phyloP scores from a whole-genome alignment of 2,888 invertebrate genomes.

The Diogma glabrata region DNA sequence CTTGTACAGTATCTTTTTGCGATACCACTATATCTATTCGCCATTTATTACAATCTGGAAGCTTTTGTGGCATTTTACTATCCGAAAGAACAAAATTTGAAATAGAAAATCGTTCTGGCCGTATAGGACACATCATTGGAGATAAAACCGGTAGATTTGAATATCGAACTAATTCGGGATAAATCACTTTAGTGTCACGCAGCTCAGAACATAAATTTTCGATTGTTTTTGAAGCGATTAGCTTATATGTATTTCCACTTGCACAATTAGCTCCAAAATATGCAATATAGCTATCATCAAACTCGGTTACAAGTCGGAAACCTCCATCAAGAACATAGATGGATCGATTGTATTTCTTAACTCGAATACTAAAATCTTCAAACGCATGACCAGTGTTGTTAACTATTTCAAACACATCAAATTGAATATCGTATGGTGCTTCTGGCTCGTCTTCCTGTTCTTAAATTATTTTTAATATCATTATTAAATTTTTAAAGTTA shows the following conservation, averaged over 20 bases:
- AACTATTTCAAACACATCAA: neutral
- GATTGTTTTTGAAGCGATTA: neutral
- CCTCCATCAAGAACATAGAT: neutral
- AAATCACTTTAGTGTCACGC: neutral
- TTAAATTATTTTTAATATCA: neutral
- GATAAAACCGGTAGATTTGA: neutral
- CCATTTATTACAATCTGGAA: conserved; percentile 1
- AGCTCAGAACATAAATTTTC: neutral
- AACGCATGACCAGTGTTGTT: conserved; percentile 3
- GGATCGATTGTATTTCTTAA: conserved; percentile 3
- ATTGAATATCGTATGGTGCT: neutral
- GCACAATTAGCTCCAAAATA: neutral
- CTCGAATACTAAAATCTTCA: neutral
- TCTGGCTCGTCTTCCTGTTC: neutral
- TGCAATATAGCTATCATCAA: neutral
- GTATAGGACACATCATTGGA: neutral
- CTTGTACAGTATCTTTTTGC: neutral
- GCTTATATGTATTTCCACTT: conserved; percentile 3
- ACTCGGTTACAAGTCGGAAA: neutral
- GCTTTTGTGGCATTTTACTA: neutral
- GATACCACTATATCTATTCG: neutral
- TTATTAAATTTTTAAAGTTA: neutral
- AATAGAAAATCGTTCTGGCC: neutral
- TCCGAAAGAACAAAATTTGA: neutral
- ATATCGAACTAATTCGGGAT: neutral